Evolutionary conservation across 2,113 vertebrate genomes (phyloP).

Genomic region (Anarhynchus alexandrinus): DNA sequence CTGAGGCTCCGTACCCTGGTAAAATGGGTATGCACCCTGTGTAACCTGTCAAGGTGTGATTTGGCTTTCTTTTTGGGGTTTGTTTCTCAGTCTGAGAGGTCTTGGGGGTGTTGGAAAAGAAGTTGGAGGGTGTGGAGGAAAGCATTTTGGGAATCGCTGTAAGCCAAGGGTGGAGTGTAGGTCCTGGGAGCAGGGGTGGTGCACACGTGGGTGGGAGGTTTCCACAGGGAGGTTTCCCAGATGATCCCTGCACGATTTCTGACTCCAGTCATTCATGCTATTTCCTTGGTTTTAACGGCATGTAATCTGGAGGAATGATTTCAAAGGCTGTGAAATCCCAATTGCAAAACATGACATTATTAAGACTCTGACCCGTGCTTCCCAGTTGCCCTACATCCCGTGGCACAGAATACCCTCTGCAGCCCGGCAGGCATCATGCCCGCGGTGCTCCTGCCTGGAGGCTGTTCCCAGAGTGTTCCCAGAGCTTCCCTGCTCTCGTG

Average conservation of each 20-base stretch:
- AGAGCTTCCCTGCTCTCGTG: not conserved
- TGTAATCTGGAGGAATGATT: not conserved
- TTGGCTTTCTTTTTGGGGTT: not conserved
- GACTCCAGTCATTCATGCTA: not conserved
- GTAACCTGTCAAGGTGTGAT: not conserved
- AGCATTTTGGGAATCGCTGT: not conserved
- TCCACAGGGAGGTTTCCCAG: not conserved
- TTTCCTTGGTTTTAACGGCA: not conserved
- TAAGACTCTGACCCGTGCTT: not conserved
- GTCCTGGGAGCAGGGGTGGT: not conserved
- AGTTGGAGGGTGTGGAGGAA: not conserved
- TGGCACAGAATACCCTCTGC: not conserved
- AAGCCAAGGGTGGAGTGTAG: not conserved
- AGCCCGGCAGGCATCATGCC: rapidly evolving
- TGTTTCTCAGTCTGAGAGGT: not conserved
- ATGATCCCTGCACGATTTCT: not conserved
- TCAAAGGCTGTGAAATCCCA: not conserved
- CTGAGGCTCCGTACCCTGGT: rapidly evolving
- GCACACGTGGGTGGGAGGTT: not conserved
- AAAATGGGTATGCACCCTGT: too few relatives aligned
- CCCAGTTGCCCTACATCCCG: not conserved
- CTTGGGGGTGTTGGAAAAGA: not conserved
- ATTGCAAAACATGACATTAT: rapidly evolving
- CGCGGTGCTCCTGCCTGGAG: rapidly evolving
- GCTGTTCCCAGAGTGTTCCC: not conserved